A percentile compares a stretch with the other conserved stretches of the same genome.
Evolutionary conservation across 1,140 invertebrate genomes (phyloP).

Genomic region (Conus betulinus): DNA sequence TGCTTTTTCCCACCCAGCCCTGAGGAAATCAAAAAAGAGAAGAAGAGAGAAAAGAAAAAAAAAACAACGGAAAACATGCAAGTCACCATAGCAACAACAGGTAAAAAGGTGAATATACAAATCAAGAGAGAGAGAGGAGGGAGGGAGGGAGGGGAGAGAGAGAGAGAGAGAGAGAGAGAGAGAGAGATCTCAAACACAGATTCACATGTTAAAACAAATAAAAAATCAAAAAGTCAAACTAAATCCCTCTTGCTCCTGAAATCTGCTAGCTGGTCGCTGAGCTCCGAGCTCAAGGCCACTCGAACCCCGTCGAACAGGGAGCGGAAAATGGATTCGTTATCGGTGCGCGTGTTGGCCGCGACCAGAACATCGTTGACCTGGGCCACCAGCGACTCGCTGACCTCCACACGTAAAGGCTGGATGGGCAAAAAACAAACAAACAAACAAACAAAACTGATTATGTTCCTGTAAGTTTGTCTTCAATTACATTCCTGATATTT

Average conservation of each 20-base stretch:
- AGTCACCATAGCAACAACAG: too few relatives aligned
- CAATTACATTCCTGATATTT: too few relatives aligned
- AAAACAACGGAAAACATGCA: too few relatives aligned
- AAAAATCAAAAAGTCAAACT: slow-evolving; percentile 47
- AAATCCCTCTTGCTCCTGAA: slow-evolving; percentile 93
- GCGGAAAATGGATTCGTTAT: slow-evolving; percentile 92
- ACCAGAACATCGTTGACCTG: slow-evolving; percentile 82
- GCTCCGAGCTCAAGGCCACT: slow-evolving; percentile 88
- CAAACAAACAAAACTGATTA: too few relatives aligned
- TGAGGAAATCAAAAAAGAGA: too few relatives aligned
- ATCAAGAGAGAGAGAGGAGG: too few relatives aligned
- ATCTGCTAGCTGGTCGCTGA: slow-evolving; percentile 90
- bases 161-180: neutral
- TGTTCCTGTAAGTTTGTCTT: too few relatives aligned
- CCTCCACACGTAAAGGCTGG: slow-evolving; percentile 87
- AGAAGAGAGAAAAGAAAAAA: too few relatives aligned
- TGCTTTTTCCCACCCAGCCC: too few relatives aligned
- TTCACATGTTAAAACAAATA: too few relatives aligned
- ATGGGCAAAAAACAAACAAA: neutral
- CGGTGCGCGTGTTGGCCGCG: slow-evolving; percentile 80
- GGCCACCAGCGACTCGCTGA: slow-evolving; percentile 64
- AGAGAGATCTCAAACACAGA: neutral
- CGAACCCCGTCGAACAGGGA: slow-evolving; percentile 92
- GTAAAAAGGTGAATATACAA: too few relatives aligned
- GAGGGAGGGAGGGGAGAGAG: neutral